Conservation (phyloP, 1,140 invertebrate species). For the Nylanderia fulva region DNA sequence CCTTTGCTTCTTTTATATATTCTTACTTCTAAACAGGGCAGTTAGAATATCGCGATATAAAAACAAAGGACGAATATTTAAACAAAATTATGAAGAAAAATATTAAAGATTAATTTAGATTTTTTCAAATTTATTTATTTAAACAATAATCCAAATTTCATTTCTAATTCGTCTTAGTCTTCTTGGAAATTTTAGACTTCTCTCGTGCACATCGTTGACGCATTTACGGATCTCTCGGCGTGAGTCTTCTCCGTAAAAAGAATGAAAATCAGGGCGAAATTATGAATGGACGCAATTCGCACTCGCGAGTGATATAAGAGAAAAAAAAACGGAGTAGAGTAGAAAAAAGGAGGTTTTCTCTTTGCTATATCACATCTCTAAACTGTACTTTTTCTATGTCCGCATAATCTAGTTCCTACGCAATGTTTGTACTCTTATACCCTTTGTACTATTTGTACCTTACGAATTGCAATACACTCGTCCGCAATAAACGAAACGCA, state of each 20-base stretch:
- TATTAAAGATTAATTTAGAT: not conserved
- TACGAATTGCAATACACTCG: constrained; percentile 85
- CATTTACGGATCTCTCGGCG: constrained; percentile 66
- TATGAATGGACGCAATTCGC: constrained; percentile 64
- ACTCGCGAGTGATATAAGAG: constrained; percentile 52
- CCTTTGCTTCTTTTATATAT: not conserved
- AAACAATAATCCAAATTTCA: not conserved
- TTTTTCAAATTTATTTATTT: constrained; percentile 17
- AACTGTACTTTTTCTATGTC: constrained; percentile 85
- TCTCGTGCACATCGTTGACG: not conserved
- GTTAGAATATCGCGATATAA: not conserved
- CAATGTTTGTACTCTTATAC: constrained; percentile 86
- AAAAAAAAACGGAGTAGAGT: not conserved
- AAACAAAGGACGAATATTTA: not conserved
- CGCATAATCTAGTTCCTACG: constrained; percentile 86
- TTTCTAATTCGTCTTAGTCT: not conserved
- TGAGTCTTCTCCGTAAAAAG: constrained; percentile 55
- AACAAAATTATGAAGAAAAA: not conserved
- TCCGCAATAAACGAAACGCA: constrained; percentile 80
- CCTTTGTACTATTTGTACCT: constrained; percentile 86
- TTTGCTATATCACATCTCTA: constrained; percentile 78
- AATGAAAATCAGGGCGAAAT: constrained; percentile 59
- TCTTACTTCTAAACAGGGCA: constrained; percentile 11
- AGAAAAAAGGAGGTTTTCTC: constrained; percentile 25
- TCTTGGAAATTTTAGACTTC: not conserved